Percentiles rank a stretch among this genome's conserved stretches.
These are phyloP conservation scores for Drosophila willistoni DNA, from an alignment of 1,140 invertebrate species.

Conservation along the genomic window DNA sequence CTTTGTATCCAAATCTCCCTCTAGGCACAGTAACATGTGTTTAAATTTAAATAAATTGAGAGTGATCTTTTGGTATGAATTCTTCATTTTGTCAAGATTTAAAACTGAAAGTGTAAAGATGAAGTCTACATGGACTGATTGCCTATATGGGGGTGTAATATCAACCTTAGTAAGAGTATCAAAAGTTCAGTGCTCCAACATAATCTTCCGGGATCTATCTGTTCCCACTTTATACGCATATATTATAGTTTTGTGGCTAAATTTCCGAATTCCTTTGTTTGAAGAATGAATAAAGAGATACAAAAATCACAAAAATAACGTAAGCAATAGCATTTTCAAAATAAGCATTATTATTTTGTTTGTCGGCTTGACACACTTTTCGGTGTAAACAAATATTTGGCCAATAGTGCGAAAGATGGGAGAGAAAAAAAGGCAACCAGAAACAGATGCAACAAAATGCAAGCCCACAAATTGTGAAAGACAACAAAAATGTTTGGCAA, in stretches of 20 bases:
- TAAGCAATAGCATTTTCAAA: constrained; percentile 61
- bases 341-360: constrained; percentile 53
- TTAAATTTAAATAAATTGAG: too few relatives aligned
- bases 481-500: constrained; percentile 5
- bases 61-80: too few relatives aligned
- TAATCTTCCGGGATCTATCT: background rate
- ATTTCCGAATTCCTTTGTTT: constrained; percentile 9
- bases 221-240: background rate
- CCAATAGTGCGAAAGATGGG: constrained; percentile 30
- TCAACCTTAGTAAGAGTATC: too few relatives aligned
- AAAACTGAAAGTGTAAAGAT: too few relatives aligned
- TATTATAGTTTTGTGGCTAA: background rate
- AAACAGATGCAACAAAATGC: constrained; percentile 40
- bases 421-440: constrained; percentile 20
- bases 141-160: too few relatives aligned
- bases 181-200: background rate
- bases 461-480: constrained; percentile 6
- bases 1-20: too few relatives aligned
- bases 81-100: too few relatives aligned
- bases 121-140: too few relatives aligned
- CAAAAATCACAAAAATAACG: background rate
- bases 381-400: constrained; percentile 58
- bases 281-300: background rate
- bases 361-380: constrained; percentile 68
- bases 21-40: too few relatives aligned